Percentiles rank a stretch among this genome's conserved stretches.
These are phyloP conservation scores for Myodes glareolus DNA, from an alignment of 2,113 vertebrate genomes.

Conservation along the genomic window DNA sequence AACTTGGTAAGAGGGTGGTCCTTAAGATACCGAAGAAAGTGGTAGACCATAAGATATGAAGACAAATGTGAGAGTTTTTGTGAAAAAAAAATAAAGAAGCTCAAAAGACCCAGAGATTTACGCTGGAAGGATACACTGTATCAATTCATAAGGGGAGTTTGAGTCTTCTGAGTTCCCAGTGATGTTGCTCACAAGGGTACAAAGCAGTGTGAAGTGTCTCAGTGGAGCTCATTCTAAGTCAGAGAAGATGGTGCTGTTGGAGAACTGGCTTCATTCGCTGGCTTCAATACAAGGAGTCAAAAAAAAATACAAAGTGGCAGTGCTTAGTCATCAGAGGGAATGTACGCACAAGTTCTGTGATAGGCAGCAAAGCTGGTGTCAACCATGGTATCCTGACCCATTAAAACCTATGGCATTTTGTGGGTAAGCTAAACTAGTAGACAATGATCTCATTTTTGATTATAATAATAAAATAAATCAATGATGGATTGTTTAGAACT, in stretches of 20 bases:
- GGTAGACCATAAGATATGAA: background rate
- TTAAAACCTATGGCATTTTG: background rate
- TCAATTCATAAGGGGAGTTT: background rate
- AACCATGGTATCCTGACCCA: background rate
- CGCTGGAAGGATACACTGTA: background rate
- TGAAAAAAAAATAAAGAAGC: background rate
- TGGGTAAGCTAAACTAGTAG: background rate
- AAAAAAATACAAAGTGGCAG: background rate
- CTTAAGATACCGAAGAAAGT: background rate
- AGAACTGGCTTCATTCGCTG: background rate
- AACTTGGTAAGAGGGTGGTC: background rate
- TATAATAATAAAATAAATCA: background rate
- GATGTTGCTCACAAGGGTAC: background rate
- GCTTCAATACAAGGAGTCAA: background rate
- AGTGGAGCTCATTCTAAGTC: background rate
- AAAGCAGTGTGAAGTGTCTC: background rate
- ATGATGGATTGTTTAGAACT: background rate
- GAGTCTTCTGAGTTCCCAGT: background rate
- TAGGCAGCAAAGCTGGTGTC: background rate
- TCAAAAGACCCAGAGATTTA: background rate
- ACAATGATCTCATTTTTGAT: background rate
- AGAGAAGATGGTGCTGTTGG: background rate
- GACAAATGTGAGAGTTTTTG: background rate
- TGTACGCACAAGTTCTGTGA: background rate
- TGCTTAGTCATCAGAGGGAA: background rate